A percentile compares a stretch with the other conserved stretches of the same genome.
Conservation (phyloP, 2,797 vertebrate species). For the Gobio occitaniae region DNA sequence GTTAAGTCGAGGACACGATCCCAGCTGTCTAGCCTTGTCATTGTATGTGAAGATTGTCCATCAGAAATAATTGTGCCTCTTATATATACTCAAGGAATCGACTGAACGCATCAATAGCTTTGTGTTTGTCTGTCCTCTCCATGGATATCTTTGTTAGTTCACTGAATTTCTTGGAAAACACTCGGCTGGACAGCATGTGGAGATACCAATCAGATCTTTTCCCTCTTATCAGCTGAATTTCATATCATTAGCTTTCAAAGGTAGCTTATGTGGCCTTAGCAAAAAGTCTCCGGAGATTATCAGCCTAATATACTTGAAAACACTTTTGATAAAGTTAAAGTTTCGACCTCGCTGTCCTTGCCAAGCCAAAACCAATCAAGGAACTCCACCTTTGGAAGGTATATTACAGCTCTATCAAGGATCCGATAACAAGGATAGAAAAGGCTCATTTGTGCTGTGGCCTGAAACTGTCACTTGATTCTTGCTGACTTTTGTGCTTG, state of each 20-base stretch:
- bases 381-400: conserved; percentile 1
- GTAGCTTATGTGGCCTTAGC: conserved; percentile 1
- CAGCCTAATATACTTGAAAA: not conserved
- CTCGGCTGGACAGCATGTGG: conserved; percentile 1
- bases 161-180: conserved; percentile 11
- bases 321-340: not conserved
- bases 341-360: not conserved
- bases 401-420: conserved; percentile 3
- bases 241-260: conserved; percentile 1
- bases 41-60: conserved; percentile 18
- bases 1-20: not conserved
- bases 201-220: conserved; percentile 1
- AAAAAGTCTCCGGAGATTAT: not conserved
- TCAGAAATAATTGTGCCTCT: conserved; percentile 3
- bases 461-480: conserved; percentile 18
- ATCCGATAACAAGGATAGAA: conserved; percentile 15
- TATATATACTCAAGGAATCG: conserved; percentile 7
- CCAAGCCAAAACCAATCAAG: not conserved
- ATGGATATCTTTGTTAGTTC: conserved; percentile 17
- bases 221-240: conserved; percentile 7
- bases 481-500: conserved; percentile 3
- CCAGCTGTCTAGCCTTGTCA: not conserved
- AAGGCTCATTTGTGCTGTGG: conserved; percentile 12
- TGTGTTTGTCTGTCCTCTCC: conserved; percentile 10
- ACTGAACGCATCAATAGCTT: conserved; percentile 24